Percentiles rank a stretch among this genome's conserved stretches.
phyloP scores from a whole-genome alignment of 2,888 invertebrate species.

The Agrotis puta region DNA sequence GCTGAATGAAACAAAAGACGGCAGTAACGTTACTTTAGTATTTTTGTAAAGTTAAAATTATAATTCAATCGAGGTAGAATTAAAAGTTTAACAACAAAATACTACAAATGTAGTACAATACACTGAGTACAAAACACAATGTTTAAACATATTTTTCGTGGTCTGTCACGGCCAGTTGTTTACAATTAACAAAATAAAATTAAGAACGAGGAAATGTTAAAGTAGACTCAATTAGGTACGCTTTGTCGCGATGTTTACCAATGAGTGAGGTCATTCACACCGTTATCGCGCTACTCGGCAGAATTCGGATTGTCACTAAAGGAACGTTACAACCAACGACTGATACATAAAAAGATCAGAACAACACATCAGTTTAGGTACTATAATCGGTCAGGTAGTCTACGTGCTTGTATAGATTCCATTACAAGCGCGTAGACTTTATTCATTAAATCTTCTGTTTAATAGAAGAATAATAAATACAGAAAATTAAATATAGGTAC shows the following conservation, averaged over 20 bases:
- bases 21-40: no score
- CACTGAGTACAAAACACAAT: neutral
- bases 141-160: conserved; percentile 9
- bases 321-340: conserved; percentile 43
- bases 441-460: no score
- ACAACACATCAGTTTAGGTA: conserved; percentile 48
- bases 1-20: no score
- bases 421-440: neutral
- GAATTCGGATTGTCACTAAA: conserved; percentile 69
- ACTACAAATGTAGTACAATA: neutral
- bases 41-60: no score
- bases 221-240: conserved; percentile 70
- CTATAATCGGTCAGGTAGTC: conserved; percentile 65
- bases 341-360: conserved; percentile 59
- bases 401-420: neutral
- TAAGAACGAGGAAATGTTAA: conserved; percentile 54
- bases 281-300: conserved; percentile 78
- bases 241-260: conserved; percentile 75
- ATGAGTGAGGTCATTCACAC: conserved; percentile 82
- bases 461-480: no score
- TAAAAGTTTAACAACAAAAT: neutral
- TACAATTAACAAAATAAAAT: conserved; percentile 56
- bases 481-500: no score
- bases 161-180: conserved; percentile 22
- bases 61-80: no score